These are phyloP conservation scores for Paracyclopina nana DNA, from an alignment of 1,140 invertebrate species.

Conservation along the genomic window DNA sequence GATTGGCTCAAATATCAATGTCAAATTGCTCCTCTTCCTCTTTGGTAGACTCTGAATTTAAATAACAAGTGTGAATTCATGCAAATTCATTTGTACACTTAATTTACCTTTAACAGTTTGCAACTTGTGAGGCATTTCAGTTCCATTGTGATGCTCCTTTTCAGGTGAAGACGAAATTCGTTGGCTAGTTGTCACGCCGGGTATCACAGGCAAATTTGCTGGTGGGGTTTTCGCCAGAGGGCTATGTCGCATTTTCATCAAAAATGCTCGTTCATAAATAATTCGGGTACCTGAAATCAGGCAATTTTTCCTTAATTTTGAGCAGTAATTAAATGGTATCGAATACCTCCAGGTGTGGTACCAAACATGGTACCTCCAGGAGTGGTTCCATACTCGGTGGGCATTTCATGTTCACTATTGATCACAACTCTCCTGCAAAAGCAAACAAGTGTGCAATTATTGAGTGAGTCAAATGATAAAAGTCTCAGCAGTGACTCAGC, in stretches of 20 bases:
- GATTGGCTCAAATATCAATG: slow-evolving; percentile 6
- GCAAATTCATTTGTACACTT: not conserved
- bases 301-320: not conserved
- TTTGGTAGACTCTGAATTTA: not conserved
- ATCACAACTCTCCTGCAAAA: not conserved
- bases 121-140: not conserved
- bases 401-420: not conserved
- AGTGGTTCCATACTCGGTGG: not conserved
- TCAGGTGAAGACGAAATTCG: not conserved
- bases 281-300: not conserved
- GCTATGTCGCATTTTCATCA: not conserved
- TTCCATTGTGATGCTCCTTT: not conserved
- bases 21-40: slow-evolving; percentile 3
- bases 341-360: slow-evolving; percentile 3
- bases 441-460: no score
- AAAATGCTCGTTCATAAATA: not conserved
- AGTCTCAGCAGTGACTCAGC: no score
- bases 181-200: not conserved
- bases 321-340: not conserved
- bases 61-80: not conserved
- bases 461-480: no score
- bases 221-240: not conserved
- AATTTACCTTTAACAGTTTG: not conserved
- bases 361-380: slow-evolving; percentile 6
- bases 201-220: slow-evolving; percentile 1